These are phyloP conservation scores for Lottia gigantea DNA, from an alignment of 2,888 invertebrate species.

Conservation along the genomic window DNA sequence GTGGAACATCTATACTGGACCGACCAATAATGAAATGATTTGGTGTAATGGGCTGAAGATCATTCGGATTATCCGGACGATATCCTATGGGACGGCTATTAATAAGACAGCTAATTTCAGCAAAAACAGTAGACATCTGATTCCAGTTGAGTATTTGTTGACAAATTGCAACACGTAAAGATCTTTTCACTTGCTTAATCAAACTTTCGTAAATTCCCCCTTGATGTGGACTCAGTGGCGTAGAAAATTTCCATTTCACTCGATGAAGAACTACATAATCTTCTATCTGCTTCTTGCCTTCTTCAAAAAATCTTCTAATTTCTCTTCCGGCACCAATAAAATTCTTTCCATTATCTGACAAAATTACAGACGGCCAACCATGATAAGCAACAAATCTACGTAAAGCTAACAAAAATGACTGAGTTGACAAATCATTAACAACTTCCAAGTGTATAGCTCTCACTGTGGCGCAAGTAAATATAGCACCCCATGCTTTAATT, in stretches of 20 bases:
- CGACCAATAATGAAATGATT: constrained; percentile 10
- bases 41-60: constrained; percentile 8
- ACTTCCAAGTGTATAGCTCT: background rate
- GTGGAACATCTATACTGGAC: background rate
- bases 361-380: constrained; percentile 5
- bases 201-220: constrained; percentile 19
- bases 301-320: constrained; percentile 11
- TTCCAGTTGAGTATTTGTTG: constrained; percentile 8
- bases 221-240: constrained; percentile 18
- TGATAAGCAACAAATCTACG: constrained; percentile 6
- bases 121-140: background rate
- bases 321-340: constrained; percentile 8
- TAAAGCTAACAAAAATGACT: background rate
- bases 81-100: background rate
- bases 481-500: constrained; percentile 1
- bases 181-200: constrained; percentile 3
- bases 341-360: background rate
- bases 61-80: background rate
- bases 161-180: background rate
- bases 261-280: constrained; percentile 3
- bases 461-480: constrained; percentile 8
- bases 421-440: constrained; percentile 1
- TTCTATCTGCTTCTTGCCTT: constrained; percentile 11
- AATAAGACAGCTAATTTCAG: background rate
- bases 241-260: constrained; percentile 18